Conservation (phyloP, 2,888 invertebrate species). For the Tinea pellionella region DNA sequence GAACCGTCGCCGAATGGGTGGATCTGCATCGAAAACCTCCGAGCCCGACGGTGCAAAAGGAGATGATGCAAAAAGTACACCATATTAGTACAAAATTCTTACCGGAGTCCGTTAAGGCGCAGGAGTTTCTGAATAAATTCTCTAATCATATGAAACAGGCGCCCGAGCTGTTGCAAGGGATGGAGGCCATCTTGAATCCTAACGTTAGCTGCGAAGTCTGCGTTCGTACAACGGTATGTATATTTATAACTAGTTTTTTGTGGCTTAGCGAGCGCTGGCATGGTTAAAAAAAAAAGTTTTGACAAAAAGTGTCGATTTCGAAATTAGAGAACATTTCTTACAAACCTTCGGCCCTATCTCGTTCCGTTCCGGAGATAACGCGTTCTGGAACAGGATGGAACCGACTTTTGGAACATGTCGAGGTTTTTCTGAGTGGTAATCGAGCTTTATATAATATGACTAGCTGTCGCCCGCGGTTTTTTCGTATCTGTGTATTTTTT, state of each 20-base stretch:
- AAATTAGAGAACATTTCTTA: too few relatives aligned
- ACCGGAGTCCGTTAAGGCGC: constrained; percentile 92
- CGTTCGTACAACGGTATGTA: constrained; percentile 85
- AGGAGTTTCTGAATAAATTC: constrained; percentile 87
- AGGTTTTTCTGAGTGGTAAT: too few relatives aligned
- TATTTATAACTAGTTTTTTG: not conserved
- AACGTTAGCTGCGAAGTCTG: constrained; percentile 95
- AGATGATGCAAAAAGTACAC: constrained; percentile 75
- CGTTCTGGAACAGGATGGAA: too few relatives aligned
- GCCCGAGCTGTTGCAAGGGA: constrained; percentile 74
- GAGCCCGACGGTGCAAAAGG: constrained; percentile 76
- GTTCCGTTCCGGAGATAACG: too few relatives aligned
- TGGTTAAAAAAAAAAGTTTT: too few relatives aligned
- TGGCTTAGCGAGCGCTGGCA: too few relatives aligned
- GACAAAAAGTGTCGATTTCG: too few relatives aligned
- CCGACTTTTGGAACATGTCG: too few relatives aligned
- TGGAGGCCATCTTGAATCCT: constrained; percentile 89
- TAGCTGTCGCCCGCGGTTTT: too few relatives aligned
- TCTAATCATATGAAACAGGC: constrained; percentile 83
- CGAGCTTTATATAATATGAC: too few relatives aligned
- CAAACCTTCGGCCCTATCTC: too few relatives aligned
- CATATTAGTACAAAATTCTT: constrained; percentile 81
- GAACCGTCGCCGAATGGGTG: constrained; percentile 88
- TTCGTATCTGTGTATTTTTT: too few relatives aligned
- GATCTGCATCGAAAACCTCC: constrained; percentile 82